A percentile compares a stretch with the other conserved stretches of the same genome.
phyloP scores from a whole-genome alignment of 2,888 invertebrate genomes.

The Drosophila emarginata region DNA sequence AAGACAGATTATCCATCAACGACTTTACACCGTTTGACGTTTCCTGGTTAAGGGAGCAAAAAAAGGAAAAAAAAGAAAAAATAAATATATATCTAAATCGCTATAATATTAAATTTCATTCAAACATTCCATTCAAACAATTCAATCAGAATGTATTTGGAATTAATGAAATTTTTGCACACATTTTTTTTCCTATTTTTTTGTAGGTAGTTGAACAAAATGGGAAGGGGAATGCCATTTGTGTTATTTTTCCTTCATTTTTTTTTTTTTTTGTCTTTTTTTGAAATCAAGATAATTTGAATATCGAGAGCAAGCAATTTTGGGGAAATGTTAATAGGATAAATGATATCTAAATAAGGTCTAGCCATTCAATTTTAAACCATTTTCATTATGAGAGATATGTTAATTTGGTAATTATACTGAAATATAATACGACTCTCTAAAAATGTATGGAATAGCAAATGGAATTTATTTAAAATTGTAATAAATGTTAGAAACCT shows the following conservation, averaged over 20 bases:
- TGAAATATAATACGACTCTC: no score
- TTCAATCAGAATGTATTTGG: neutral
- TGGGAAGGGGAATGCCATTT: no score
- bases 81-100: conserved; percentile 1
- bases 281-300: neutral
- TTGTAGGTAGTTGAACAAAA: neutral
- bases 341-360: neutral
- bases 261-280: neutral
- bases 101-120: conserved; percentile 1
- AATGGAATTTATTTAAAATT: no score
- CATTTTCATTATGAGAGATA: neutral
- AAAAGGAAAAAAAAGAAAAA: neutral
- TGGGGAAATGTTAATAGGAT: neutral
- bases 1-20: conserved; percentile 42
- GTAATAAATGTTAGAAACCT: no score
- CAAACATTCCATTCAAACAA: conserved; percentile 1
- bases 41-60: conserved; percentile 26
- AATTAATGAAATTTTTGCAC: conserved; percentile 4
- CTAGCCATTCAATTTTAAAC: neutral
- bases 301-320: neutral
- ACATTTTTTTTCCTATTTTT: neutral
- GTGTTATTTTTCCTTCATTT: neutral
- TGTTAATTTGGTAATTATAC: neutral
- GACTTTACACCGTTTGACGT: conserved; percentile 42
- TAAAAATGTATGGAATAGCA: no score